Percentiles rank a stretch among this genome's conserved stretches.
phyloP scores from a whole-genome alignment of 2,888 invertebrate species.

The Napeogenes sylphis region DNA sequence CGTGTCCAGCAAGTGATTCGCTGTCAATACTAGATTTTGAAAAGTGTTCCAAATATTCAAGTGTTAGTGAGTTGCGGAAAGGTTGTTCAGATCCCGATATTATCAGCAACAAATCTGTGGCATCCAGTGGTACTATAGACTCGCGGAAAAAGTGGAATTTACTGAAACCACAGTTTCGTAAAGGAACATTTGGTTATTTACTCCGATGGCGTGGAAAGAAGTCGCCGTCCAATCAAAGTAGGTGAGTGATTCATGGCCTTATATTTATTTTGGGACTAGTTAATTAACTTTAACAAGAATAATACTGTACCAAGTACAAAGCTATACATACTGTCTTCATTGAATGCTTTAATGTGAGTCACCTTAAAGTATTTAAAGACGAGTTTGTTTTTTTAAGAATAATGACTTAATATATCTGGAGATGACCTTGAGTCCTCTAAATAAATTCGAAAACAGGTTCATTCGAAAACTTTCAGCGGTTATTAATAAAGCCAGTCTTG shows the following conservation, averaged over 20 bases:
- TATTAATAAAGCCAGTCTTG: too few relatives aligned
- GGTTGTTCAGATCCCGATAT: constrained; percentile 67
- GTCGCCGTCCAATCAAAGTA: constrained; percentile 45
- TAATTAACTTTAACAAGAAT: background rate
- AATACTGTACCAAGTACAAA: too few relatives aligned
- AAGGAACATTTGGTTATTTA: constrained; percentile 66
- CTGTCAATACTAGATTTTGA: constrained; percentile 57
- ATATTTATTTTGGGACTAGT: constrained; percentile 1
- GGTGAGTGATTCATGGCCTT: constrained; percentile 49
- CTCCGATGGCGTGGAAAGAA: constrained; percentile 68
- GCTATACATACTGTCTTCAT: background rate
- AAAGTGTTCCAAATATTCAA: constrained; percentile 53
- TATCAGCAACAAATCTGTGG: constrained; percentile 49
- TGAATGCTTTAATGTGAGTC: background rate
- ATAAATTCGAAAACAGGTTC: too few relatives aligned
- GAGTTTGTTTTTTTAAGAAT: background rate
- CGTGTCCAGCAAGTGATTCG: constrained; percentile 54
- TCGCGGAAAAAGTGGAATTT: constrained; percentile 62
- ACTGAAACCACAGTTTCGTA: constrained; percentile 60
- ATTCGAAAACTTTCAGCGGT: too few relatives aligned
- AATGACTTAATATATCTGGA: background rate
- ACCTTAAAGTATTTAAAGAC: background rate
- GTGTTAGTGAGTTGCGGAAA: constrained; percentile 57
- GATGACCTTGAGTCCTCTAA: background rate
- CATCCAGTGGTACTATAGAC: constrained; percentile 52